These are phyloP conservation scores for Melanotaenia duboulayi DNA, from an alignment of 2,113 vertebrate genomes.

Conservation along the genomic window DNA sequence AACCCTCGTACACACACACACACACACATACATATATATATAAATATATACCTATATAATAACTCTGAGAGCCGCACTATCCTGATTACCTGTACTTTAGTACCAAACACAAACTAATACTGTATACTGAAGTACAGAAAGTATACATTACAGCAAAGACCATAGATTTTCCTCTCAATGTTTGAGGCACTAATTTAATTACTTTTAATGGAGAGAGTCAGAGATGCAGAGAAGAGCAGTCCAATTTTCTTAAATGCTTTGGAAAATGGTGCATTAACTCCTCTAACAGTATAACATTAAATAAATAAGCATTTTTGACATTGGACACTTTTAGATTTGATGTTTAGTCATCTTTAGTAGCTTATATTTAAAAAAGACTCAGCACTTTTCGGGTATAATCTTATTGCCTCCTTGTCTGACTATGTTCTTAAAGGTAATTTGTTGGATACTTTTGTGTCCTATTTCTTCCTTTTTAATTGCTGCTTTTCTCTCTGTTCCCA, in stretches of 20 bases:
- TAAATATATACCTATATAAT: conserved; percentile 7
- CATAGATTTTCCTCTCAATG: conserved; percentile 18
- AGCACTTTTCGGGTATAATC: background rate
- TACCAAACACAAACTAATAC: conserved; percentile 23
- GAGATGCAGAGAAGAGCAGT: background rate
- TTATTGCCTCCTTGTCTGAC: too few species aligned
- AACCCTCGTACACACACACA: too few species aligned
- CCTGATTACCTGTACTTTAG: conserved; percentile 46
- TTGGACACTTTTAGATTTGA: background rate
- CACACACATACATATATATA: too few species aligned
- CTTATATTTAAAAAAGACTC: background rate
- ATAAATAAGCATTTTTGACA: too few species aligned
- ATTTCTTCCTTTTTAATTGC: conserved; percentile 22
- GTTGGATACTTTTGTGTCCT: background rate
- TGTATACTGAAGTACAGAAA: conserved; percentile 33
- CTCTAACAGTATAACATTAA: background rate
- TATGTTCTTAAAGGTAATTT: too few species aligned
- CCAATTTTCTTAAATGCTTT: conserved; percentile 14
- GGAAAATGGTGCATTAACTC: conserved; percentile 3
- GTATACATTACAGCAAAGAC: conserved; percentile 17
- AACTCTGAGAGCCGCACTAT: conserved; percentile 46
- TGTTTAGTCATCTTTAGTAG: background rate
- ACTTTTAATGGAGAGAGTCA: conserved; percentile 31
- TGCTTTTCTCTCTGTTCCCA: background rate
- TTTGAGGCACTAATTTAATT: conserved; percentile 52